phyloP scores from a whole-genome alignment of 2,797 vertebrate genomes.

The Nothura maculosa region DNA sequence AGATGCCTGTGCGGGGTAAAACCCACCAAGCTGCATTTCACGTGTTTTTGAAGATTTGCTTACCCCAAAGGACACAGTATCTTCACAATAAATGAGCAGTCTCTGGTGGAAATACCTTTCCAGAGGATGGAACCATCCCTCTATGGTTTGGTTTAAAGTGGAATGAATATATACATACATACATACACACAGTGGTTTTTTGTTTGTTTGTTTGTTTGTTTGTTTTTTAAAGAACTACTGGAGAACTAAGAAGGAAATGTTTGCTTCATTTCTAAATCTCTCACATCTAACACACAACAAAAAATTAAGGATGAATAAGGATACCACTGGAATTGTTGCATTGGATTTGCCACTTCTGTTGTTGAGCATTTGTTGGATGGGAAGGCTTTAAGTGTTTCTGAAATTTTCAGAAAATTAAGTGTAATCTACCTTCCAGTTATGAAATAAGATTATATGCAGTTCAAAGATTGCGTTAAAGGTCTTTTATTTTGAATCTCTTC shows the following conservation, averaged over 20 bases:
- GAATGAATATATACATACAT: not conserved
- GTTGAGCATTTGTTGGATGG: not conserved
- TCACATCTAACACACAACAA: not conserved
- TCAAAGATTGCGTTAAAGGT: slow-evolving; percentile 12
- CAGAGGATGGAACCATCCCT: not conserved
- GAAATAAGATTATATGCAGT: slow-evolving; percentile 3
- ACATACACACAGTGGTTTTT: too few species aligned
- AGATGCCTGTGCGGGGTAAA: not conserved
- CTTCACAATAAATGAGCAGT: not conserved
- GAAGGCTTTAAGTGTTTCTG: not conserved
- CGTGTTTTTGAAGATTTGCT: not conserved
- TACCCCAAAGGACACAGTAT: accelerated
- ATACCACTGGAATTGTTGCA: not conserved
- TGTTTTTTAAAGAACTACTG: too few species aligned
- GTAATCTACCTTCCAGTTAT: slow-evolving; percentile 7
- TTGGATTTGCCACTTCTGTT: not conserved
- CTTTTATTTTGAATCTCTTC: slow-evolving; percentile 3
- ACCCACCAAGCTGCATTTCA: accelerated
- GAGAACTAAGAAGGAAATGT: not conserved
- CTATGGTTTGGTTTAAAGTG: accelerated
- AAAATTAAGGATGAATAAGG: not conserved
- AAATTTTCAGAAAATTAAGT: slow-evolving; percentile 9
- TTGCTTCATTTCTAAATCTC: not conserved
- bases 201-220: too few species aligned
- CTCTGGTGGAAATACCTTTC: not conserved